phyloP scores from a whole-genome alignment of 2,797 vertebrate species.

The Rhinophrynus dorsalis region DNA sequence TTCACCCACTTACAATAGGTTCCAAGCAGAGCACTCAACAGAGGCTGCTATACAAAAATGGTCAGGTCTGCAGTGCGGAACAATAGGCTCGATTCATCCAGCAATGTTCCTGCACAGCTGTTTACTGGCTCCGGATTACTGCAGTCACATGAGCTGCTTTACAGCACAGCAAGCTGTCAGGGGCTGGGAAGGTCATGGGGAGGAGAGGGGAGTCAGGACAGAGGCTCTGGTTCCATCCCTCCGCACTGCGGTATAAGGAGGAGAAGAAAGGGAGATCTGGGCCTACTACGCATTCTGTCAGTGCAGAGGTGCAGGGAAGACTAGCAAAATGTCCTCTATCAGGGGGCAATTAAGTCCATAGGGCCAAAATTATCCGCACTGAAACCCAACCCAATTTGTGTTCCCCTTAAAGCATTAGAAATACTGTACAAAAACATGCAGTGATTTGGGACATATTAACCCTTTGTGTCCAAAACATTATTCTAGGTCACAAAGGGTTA shows the following conservation, averaged over 20 bases:
- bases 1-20: neutral
- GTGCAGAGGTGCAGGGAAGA: too few relatives aligned
- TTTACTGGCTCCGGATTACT: conserved; percentile 68
- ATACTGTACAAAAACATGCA: too few relatives aligned
- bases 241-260: neutral
- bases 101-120: conserved; percentile 71
- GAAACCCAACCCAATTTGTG: too few relatives aligned
- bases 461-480: too few relatives aligned
- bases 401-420: too few relatives aligned
- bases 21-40: neutral
- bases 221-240: conserved; percentile 8
- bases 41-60: neutral
- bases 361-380: too few relatives aligned
- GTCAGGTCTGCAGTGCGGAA: conserved; percentile 57
- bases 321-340: too few relatives aligned
- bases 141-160: conserved; percentile 75
- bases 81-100: conserved; percentile 75
- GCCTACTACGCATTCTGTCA: conserved; percentile 32
- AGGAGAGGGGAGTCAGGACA: conserved; percentile 51
- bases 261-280: neutral
- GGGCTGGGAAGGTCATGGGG: conserved; percentile 72
- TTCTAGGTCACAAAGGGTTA: too few relatives aligned
- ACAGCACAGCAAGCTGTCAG: conserved; percentile 76
- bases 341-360: too few relatives aligned
- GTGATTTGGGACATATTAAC: too few relatives aligned